Conservation (phyloP, 1,140 invertebrate genomes). For the Bombus sylvicola region DNA sequence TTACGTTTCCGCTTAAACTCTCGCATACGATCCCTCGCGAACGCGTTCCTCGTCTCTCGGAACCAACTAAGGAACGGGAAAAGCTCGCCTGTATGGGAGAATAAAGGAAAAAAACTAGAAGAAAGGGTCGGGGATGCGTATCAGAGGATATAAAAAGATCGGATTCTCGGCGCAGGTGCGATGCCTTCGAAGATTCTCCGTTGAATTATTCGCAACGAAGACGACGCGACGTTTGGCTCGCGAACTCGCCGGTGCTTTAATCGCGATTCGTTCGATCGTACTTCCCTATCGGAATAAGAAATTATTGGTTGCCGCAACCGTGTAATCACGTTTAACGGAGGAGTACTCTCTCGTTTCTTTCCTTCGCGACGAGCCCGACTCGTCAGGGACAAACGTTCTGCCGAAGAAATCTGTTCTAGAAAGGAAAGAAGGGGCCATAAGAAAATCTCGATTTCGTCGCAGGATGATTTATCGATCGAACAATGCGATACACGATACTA, state of each 20-base stretch:
- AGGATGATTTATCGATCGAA: conserved; percentile 63
- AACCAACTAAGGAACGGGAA: too few species aligned
- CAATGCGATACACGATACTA: conserved; percentile 72
- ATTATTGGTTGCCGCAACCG: background rate
- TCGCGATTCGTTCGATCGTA: background rate
- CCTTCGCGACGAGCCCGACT: background rate
- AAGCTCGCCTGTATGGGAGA: too few species aligned
- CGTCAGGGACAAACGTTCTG: background rate
- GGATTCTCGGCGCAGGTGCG: conserved; percentile 24
- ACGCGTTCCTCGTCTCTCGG: background rate
- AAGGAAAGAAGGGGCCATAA: background rate
- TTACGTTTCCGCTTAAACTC: conserved; percentile 48
- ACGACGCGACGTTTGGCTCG: background rate
- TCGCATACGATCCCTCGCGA: background rate
- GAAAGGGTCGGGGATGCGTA: background rate
- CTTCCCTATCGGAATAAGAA: background rate
- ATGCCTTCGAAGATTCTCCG: background rate
- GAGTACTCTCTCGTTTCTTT: background rate
- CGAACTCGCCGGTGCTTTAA: background rate
- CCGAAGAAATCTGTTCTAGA: background rate
- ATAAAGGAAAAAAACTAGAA: too few species aligned
- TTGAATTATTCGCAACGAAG: conserved; percentile 16
- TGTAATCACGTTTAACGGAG: conserved; percentile 19
- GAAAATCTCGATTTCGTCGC: conserved; percentile 37
- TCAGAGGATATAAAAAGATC: background rate